Conservation (phyloP, 2,113 vertebrate species). For the Craseonycteris thonglongyai region DNA sequence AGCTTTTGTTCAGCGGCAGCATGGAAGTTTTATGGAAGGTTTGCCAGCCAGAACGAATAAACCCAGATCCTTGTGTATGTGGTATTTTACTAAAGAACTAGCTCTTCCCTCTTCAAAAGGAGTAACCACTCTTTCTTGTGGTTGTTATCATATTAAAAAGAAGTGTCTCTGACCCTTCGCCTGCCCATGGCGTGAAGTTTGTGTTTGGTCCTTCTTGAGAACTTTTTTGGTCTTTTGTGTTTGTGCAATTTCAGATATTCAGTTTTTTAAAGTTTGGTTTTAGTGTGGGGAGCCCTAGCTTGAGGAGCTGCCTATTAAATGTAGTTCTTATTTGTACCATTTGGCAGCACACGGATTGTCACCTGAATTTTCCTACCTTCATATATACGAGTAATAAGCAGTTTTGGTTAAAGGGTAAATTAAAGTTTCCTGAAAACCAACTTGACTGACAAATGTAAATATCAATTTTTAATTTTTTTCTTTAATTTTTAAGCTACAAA, state of each 20-base stretch:
- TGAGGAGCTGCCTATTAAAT: not conserved
- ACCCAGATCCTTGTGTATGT: not conserved
- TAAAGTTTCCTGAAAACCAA: constrained; percentile 5
- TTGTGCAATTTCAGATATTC: not conserved
- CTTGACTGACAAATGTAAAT: not conserved
- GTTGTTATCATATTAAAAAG: not conserved
- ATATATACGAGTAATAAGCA: not conserved
- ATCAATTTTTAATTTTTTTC: not conserved
- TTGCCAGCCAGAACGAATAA: constrained; percentile 28
- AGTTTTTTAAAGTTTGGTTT: not conserved
- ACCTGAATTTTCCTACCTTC: not conserved
- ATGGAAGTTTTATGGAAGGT: not conserved
- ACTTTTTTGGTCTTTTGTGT: not conserved
- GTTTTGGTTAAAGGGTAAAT: not conserved
- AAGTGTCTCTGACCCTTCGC: not conserved
- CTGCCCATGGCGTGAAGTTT: not conserved
- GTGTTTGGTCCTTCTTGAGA: constrained; percentile 13
- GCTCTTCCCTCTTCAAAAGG: not conserved
- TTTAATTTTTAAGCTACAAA: not conserved
- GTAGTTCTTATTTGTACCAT: not conserved
- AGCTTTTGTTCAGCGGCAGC: constrained; percentile 16
- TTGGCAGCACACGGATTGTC: constrained; percentile 45
- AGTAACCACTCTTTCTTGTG: not conserved
- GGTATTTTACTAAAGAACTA: constrained; percentile 16
- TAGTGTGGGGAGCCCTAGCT: not conserved